Evolutionary conservation across 2,797 vertebrate genomes (phyloP).

Genomic region (Aratinga solstitialis): DNA sequence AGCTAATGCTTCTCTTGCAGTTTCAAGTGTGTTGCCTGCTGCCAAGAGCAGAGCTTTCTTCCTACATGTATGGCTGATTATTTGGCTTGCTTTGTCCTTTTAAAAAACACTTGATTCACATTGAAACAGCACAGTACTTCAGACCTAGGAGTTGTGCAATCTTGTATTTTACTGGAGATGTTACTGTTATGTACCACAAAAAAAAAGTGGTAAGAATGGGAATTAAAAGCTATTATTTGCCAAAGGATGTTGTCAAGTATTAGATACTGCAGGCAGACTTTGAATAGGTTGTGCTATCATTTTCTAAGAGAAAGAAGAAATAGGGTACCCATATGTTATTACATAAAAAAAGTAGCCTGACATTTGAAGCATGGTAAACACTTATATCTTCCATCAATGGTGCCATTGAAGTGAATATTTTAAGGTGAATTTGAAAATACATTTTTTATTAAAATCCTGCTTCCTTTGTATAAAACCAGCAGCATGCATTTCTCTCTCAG

Average conservation of each 20-base stretch:
- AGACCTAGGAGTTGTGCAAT: not conserved
- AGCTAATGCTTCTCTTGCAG: not conserved
- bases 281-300: not conserved
- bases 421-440: not conserved
- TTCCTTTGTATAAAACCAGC: not conserved
- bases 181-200: not conserved
- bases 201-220: not conserved
- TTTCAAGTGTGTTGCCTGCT: not conserved
- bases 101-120: not conserved
- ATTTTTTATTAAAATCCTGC: not conserved
- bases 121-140: not conserved
- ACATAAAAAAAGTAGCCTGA: not conserved
- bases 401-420: not conserved
- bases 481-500: not conserved
- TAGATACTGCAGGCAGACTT: not conserved
- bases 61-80: not conserved
- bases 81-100: not conserved
- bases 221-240: not conserved
- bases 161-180: not conserved
- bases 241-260: not conserved
- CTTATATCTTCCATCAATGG: not conserved
- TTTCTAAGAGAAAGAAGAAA: not conserved
- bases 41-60: not conserved
- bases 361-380: not conserved
- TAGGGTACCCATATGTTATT: not conserved